A percentile compares a stretch with the other conserved stretches of the same genome.
Conservation (phyloP, 2,797 vertebrate genomes). For the Nyctibius grandis region DNA sequence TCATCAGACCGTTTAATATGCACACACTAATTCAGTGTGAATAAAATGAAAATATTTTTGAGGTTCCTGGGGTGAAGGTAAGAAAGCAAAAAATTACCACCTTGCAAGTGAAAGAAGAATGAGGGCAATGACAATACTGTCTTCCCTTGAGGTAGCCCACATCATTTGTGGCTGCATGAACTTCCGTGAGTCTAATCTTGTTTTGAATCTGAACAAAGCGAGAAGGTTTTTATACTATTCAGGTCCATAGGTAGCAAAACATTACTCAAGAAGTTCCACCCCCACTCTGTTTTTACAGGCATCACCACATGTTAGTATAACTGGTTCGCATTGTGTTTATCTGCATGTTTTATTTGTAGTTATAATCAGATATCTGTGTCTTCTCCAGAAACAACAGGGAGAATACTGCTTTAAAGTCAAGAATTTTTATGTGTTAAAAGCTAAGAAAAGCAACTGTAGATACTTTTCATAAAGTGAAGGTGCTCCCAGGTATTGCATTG, state of each 20-base stretch:
- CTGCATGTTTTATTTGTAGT: not conserved
- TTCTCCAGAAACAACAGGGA: not conserved
- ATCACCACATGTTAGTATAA: not conserved
- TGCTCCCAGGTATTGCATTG: not conserved
- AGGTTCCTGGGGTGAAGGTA: not conserved
- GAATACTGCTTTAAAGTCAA: not conserved
- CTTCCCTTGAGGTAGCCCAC: not conserved
- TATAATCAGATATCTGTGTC: not conserved
- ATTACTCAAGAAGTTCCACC: not conserved
- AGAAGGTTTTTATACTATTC: not conserved
- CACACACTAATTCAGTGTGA: not conserved
- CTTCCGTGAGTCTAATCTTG: not conserved
- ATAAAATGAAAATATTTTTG: not conserved
- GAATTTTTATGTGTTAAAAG: not conserved
- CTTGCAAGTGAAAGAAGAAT: not conserved
- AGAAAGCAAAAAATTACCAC: not conserved
- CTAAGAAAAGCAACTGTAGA: not conserved
- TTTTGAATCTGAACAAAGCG: not conserved
- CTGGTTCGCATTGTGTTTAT: not conserved
- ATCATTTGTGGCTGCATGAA: not conserved
- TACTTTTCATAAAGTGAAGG: not conserved
- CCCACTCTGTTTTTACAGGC: fast-evolving
- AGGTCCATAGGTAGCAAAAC: not conserved
- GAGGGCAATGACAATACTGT: not conserved
- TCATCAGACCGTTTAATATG: not conserved